A percentile compares a stretch with the other conserved stretches of the same genome.
Conservation (phyloP, 2,888 invertebrate genomes). For the Plemyria rubiginata region DNA sequence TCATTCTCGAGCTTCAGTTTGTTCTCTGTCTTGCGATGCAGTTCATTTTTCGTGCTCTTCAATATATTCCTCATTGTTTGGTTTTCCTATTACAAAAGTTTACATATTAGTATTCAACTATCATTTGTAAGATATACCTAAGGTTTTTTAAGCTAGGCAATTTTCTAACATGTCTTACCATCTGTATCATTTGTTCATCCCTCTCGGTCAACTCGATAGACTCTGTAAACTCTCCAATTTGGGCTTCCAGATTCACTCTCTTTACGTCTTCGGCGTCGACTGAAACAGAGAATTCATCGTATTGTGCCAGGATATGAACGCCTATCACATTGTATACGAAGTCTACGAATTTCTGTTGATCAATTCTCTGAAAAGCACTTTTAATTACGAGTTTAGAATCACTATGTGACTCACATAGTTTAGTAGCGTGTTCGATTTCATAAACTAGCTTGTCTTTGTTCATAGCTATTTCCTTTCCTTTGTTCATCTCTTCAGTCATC, state of each 20-base stretch:
- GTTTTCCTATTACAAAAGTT: conserved; percentile 72
- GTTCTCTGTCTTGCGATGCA: conserved; percentile 77
- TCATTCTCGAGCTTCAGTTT: conserved; percentile 87
- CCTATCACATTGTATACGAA: too few relatives aligned
- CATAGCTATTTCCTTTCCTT: conserved; percentile 86
- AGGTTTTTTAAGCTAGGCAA: too few relatives aligned
- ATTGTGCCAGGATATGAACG: not conserved
- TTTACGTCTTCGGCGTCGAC: conserved; percentile 83
- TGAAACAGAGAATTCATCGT: conserved; percentile 48
- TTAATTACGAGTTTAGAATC: not conserved
- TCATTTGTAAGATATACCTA: too few relatives aligned
- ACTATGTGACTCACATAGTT: conserved; percentile 60
- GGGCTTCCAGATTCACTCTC: conserved; percentile 76
- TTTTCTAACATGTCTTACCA: conserved; percentile 51
- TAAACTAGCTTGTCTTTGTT: conserved; percentile 84
- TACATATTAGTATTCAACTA: not conserved
- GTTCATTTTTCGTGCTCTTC: conserved; percentile 65
- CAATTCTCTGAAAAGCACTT: not conserved
- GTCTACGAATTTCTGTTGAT: too few relatives aligned
- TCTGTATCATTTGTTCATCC: conserved; percentile 83
- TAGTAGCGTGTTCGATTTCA: conserved; percentile 80
- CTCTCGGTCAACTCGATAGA: conserved; percentile 86
- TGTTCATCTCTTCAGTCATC: conserved; percentile 86
- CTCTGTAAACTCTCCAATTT: conserved; percentile 82
- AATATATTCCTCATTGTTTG: conserved; percentile 70